Base-by-base conservation (phyloP, 2,113 vertebrate genomes). In the Gambusia affinis region DNA sequence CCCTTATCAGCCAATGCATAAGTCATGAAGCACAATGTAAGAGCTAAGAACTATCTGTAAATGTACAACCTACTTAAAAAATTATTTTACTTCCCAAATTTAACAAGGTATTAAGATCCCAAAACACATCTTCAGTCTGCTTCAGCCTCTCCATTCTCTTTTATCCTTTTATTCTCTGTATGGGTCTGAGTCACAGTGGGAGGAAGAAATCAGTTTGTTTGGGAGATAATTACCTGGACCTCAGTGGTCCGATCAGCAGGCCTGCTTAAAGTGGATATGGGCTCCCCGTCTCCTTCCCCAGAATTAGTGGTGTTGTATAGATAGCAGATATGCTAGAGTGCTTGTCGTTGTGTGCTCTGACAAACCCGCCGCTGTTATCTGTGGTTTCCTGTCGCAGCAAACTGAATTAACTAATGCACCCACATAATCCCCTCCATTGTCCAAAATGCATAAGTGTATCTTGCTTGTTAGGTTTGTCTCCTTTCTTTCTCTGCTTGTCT, bases 331-430 rank as follows among this genome's bases (percentile, higher is more conserved):
- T 63, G 68, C 63, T 57, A 74, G 71, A n/a, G 42, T 17, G 71
- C 64, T 70, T 42, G 67, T 35, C 42, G 66, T 51, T 62, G 37
- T 39, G 67, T 85, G 27, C 35, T 33, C 47, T 61, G 61, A 77
- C 33, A 33, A 44, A 63, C 73, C 67, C 64, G 30, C 15, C 6
- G 67, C 39, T 70, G 64, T 69, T 66, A 77, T 82, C 79, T 72
- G 51, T 57, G 24, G 51, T n/a, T 57, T 79, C 22, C 8, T 57
- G 28, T 84, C 63, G 79, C 35, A 67, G 42, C 72, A 77, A 76
- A 86, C 76, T 86, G 88, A 90, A 81, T 88, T 80, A 80, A 86
- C 80, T 79, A 63, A 82, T 83, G 90, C 76, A 51, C 68, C 87
- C 78, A 82, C 83, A 76, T 84, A 80, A 80, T 90, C 74, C 72